Base-by-base conservation (phyloP, 2,888 invertebrate species). In the Nezara viridula region DNA sequence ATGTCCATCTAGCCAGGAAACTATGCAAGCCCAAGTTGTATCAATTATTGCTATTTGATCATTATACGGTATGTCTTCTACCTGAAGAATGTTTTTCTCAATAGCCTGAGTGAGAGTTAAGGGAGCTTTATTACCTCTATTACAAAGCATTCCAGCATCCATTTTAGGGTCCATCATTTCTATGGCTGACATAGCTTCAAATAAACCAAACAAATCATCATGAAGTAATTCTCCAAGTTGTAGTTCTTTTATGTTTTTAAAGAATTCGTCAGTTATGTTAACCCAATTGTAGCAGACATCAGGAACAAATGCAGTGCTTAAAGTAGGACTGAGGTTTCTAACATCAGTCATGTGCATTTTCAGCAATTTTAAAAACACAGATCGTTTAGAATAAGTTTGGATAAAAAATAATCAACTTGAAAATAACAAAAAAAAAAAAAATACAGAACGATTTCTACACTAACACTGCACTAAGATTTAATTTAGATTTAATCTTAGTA, bases 91-190 rank as follows among this genome's bases (percentile, higher is more conserved):
- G 10, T 96, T 96, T 91, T 96, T 95, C 95, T 96, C 95, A 50
- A 98, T 95, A 88, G 98, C 97, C 92, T 98, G 97, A 91, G 97
- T 96, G 92, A 98, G 97, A 90, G 96, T 97, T 81, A 97, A 95
- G 12, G 97, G 96, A 92, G 97, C 96, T 89, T 97, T 95, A 92
- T 95, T 96, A 24, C 96, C 96, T 91, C 98, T 95, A 92, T 98
- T 98, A 92, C 98, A 98, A 91, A 97, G 94, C 98, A 99, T 98
- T 12, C 99, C 99, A 1, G 98, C 98, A 94, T 99, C 99, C 99
- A 99, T 99, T 94, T 99, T 99, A 0, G 99, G 99, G 93, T 99
- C 99, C 99, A 99, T 99, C 97, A 99, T 98, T 93, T 99, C 99
- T 92, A 99, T 99, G 0, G 99, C 99, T 0, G 99, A 98, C 99